Percentiles rank a stretch among this genome's conserved stretches.
Conservation (phyloP, 2,113 vertebrate species). For the Nannospalax galili region DNA sequence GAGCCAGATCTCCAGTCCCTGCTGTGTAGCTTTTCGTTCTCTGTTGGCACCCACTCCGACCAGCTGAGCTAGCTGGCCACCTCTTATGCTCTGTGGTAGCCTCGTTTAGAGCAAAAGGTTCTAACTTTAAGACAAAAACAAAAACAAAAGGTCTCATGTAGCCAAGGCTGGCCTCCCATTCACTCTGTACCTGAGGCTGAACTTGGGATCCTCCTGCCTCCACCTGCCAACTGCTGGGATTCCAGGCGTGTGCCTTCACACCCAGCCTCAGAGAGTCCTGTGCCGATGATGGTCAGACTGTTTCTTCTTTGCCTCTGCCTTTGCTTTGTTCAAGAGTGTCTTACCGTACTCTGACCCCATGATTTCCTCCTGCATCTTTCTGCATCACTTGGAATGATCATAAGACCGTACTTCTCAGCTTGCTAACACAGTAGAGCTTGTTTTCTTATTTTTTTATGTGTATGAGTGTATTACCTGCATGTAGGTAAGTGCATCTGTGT, state of each 20-base stretch:
- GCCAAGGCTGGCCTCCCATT: not conserved
- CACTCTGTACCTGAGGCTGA: no score
- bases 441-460: no score
- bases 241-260: no score
- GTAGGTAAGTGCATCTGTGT: no score
- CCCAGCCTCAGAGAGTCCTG: not conserved
- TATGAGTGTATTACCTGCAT: no score
- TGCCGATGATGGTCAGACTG: not conserved
- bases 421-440: not conserved
- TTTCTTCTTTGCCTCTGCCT: not conserved
- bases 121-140: not conserved
- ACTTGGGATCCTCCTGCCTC: not conserved
- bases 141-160: no score
- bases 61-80: not conserved
- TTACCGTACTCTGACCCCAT: not conserved
- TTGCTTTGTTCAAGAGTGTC: not conserved
- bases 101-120: not conserved
- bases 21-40: not conserved
- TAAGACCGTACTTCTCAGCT: not conserved
- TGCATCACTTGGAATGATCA: rapidly evolving
- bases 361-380: not conserved
- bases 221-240: not conserved
- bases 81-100: not conserved
- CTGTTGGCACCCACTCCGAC: not conserved
- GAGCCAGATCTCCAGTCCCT: no score